A percentile compares a stretch with the other conserved stretches of the same genome.
phyloP scores from a whole-genome alignment of 2,888 invertebrate species.

The Lasioglossum calceatum region DNA sequence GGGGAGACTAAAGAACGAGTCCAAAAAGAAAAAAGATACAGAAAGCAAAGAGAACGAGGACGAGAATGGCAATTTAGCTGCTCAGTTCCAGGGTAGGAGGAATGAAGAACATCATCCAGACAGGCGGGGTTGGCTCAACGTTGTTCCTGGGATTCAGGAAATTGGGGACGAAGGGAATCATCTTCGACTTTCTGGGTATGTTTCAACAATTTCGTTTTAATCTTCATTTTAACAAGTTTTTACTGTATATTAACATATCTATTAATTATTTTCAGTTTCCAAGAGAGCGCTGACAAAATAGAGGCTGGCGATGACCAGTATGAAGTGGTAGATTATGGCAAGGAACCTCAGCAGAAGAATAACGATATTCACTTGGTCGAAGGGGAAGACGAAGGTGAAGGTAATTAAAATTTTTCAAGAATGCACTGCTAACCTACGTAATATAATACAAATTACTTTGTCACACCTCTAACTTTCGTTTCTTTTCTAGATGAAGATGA shows the following conservation, averaged over 20 bases:
- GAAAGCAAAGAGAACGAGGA: constrained; percentile 64
- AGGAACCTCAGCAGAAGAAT: constrained; percentile 79
- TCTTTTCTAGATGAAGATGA: constrained; percentile 77
- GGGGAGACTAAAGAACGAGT: constrained; percentile 53
- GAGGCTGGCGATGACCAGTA: constrained; percentile 80
- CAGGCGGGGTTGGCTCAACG: constrained; percentile 71
- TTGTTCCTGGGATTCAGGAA: constrained; percentile 79
- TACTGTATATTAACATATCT: not conserved
- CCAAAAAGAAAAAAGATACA: constrained; percentile 50
- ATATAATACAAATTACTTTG: not conserved
- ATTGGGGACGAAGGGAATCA: constrained; percentile 81
- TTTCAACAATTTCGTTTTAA: not conserved
- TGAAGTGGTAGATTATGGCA: constrained; percentile 78
- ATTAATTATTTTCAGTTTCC: constrained; percentile 71
- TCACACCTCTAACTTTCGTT: not conserved
- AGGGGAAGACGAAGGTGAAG: constrained; percentile 82
- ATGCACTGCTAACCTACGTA: not conserved
- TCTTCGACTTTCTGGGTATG: constrained; percentile 75
- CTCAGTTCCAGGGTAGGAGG: constrained; percentile 61
- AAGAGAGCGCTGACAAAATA: constrained; percentile 73
- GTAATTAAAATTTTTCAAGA: constrained; percentile 53
- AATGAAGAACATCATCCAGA: constrained; percentile 71
- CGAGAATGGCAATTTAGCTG: constrained; percentile 63
- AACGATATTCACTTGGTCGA: constrained; percentile 77
- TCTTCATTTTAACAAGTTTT: not conserved